Percentiles rank a stretch among this genome's conserved stretches.
phyloP scores from a whole-genome alignment of 2,113 vertebrate species.

The Corythornis cristatus region DNA sequence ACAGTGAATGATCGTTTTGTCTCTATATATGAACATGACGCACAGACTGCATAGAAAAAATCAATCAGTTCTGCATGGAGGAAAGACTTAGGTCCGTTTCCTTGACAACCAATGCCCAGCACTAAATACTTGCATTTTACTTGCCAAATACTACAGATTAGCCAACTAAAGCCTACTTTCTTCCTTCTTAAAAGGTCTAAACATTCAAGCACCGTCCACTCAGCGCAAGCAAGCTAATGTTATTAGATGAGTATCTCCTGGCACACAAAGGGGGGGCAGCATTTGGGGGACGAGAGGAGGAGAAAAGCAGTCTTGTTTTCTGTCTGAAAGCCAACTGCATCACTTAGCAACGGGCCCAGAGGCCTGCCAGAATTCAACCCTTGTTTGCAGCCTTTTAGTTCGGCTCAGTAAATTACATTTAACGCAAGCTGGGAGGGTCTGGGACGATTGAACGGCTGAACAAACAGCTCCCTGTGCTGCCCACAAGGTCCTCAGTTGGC shows the following conservation, averaged over 20 bases:
- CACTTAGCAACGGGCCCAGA: constrained; percentile 81
- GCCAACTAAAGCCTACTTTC: constrained; percentile 67
- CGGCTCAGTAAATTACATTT: constrained; percentile 86
- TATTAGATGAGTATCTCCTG: constrained; percentile 77
- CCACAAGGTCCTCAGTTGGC: background rate
- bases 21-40: constrained; percentile 67
- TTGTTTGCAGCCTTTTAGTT: constrained; percentile 88
- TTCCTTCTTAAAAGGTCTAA: constrained; percentile 74
- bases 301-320: constrained; percentile 72
- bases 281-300: constrained; percentile 42
- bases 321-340: constrained; percentile 77
- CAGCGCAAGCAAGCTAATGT: constrained; percentile 74
- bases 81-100: constrained; percentile 78
- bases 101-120: constrained; percentile 82
- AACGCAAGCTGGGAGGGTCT: constrained; percentile 74
- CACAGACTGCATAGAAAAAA: constrained; percentile 76
- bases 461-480: constrained; percentile 72
- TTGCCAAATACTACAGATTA: constrained; percentile 78
- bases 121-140: constrained; percentile 79
- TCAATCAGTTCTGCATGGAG: constrained; percentile 74
- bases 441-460: constrained; percentile 63
- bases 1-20: constrained; percentile 68
- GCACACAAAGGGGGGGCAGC: constrained; percentile 61
- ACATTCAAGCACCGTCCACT: constrained; percentile 73
- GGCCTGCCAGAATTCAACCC: constrained; percentile 85